These are phyloP conservation scores for Eulemur rubriventer DNA, from an alignment of 2,797 vertebrate genomes.

Conservation along the genomic window DNA sequence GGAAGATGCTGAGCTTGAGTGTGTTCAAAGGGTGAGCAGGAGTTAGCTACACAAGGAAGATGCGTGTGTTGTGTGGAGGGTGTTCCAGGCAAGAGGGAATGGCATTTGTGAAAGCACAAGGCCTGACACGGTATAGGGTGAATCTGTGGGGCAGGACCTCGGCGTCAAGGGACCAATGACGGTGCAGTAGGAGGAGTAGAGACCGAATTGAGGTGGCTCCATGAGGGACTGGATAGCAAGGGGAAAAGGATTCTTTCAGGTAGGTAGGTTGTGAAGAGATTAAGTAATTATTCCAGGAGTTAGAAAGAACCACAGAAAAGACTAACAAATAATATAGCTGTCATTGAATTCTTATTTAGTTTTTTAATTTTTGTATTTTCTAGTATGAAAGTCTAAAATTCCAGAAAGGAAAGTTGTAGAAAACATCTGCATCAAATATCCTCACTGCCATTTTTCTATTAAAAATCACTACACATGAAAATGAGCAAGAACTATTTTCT, in stretches of 20 bases:
- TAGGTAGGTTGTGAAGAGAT: background rate
- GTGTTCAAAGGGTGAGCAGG: background rate
- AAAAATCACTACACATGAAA: background rate
- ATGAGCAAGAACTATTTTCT: background rate
- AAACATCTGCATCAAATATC: background rate
- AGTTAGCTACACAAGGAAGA: background rate
- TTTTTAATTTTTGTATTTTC: background rate
- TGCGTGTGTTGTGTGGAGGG: background rate
- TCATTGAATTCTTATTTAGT: background rate
- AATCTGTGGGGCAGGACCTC: background rate
- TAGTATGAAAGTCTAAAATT: background rate
- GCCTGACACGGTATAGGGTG: rapidly evolving
- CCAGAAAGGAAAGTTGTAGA: background rate
- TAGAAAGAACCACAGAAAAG: background rate
- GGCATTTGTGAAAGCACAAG: background rate
- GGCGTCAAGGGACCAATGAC: background rate
- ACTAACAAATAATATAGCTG: background rate
- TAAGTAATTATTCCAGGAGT: background rate
- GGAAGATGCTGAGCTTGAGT: background rate
- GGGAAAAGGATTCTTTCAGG: background rate
- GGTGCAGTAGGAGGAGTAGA: no score
- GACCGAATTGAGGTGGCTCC: background rate
- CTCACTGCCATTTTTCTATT: background rate
- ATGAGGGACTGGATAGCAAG: background rate
- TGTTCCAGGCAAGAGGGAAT: background rate